Evolutionary conservation across 53 echinoderm and acorn worm genomes (phyloP).

Genomic region (Crossaster papposus): DNA sequence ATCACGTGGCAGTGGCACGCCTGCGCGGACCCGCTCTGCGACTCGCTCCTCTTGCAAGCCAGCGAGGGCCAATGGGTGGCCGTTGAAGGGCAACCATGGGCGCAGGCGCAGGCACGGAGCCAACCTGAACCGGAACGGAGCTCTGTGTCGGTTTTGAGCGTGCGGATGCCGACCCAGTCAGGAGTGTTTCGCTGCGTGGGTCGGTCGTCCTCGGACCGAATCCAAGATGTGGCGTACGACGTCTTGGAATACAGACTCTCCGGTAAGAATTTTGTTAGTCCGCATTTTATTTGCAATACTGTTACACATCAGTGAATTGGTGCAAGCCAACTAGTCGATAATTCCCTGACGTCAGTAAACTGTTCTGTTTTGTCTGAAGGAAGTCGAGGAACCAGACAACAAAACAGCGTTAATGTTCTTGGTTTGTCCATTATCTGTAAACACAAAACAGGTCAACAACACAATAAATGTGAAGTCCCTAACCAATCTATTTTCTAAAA

Average conservation of each 20-base stretch:
- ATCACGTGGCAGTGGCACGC: conserved; percentile 63
- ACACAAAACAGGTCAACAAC: too few relatives aligned
- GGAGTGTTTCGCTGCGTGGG: conserved; percentile 18
- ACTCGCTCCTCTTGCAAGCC: background rate
- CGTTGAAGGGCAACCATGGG: background rate
- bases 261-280: background rate
- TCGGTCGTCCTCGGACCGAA: background rate
- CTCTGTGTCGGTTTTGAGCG: background rate
- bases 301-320: too few relatives aligned
- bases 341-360: too few relatives aligned
- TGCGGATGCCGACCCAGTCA: background rate
- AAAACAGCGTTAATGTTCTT: background rate
- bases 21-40: conserved; percentile 11
- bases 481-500: too few relatives aligned
- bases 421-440: background rate
- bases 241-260: conserved; percentile 2
- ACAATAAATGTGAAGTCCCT: too few relatives aligned
- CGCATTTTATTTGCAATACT: too few relatives aligned
- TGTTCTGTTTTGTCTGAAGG: too few relatives aligned
- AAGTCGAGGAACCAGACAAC: too few relatives aligned
- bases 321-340: too few relatives aligned
- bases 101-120: background rate
- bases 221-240: background rate
- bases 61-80: background rate
- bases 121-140: background rate